A percentile compares a stretch with the other conserved stretches of the same genome.
Evolutionary conservation across 2,888 invertebrate genomes (phyloP).

Genomic region (Diaprepes abbreviatus): DNA sequence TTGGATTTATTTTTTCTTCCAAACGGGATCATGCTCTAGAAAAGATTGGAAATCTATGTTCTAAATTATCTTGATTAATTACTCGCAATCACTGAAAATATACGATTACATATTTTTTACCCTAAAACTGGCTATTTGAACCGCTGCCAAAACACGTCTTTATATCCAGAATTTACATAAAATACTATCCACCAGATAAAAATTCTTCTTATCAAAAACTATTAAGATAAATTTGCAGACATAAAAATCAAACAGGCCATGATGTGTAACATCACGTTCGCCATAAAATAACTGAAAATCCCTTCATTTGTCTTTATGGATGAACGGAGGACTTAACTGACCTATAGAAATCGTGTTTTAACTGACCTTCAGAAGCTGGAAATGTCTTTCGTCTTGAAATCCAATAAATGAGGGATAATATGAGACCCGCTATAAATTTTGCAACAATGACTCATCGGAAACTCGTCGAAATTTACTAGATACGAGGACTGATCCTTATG

Average conservation of each 20-base stretch:
- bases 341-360: constrained; percentile 55
- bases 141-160: too few species aligned
- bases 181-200: background rate
- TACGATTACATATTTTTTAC: too few species aligned
- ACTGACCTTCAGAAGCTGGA: constrained; percentile 49
- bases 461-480: too few species aligned
- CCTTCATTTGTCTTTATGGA: constrained; percentile 67
- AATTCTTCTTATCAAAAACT: background rate
- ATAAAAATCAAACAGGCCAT: constrained; percentile 42
- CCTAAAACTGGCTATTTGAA: too few species aligned
- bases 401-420: constrained; percentile 58
- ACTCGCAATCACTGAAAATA: too few species aligned
- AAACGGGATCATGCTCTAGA: too few species aligned
- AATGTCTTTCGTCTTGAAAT: constrained; percentile 57
- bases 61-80: too few species aligned
- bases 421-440: constrained; percentile 51
- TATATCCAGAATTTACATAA: too few species aligned
- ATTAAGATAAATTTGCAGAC: constrained; percentile 36
- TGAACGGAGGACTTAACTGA: constrained; percentile 65
- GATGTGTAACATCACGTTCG: constrained; percentile 42
- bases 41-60: too few species aligned
- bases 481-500: too few species aligned
- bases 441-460: constrained; percentile 52
- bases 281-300: constrained; percentile 65
- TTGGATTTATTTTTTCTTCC: too few species aligned